A percentile compares a stretch with the other conserved stretches of the same genome.
phyloP scores from a whole-genome alignment of 1,140 invertebrate species.

The Aporrectodea caliginosa region DNA sequence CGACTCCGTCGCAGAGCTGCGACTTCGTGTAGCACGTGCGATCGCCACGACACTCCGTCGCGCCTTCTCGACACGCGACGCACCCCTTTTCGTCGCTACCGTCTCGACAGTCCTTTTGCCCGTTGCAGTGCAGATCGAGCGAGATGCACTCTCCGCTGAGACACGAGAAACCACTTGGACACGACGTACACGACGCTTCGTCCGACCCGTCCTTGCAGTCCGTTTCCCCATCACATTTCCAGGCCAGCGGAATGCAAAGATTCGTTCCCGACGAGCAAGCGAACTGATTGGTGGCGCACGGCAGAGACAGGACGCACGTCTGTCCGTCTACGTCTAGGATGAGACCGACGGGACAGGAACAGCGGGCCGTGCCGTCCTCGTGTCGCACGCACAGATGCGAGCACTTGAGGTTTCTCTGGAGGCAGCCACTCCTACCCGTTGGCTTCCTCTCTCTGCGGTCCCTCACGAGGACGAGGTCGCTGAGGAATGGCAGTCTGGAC shows the following conservation, averaged over 20 bases:
- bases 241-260: conserved; percentile 3
- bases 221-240: background rate
- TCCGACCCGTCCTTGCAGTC: conserved; percentile 5
- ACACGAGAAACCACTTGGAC: background rate
- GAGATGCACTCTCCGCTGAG: conserved; percentile 43
- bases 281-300: conserved; percentile 52
- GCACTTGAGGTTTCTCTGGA: conserved; percentile 82
- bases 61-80: conserved; percentile 56
- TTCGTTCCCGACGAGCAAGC: conserved; percentile 33
- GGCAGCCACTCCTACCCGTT: conserved; percentile 65
- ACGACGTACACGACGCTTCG: background rate
- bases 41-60: conserved; percentile 11
- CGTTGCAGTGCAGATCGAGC: conserved; percentile 58
- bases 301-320: conserved; percentile 47
- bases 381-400: conserved; percentile 91
- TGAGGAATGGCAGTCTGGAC: conserved; percentile 60
- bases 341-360: conserved; percentile 50
- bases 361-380: conserved; percentile 58
- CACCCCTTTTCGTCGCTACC: conserved; percentile 75
- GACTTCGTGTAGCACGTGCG: conserved; percentile 67
- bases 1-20: conserved; percentile 89
- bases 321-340: conserved; percentile 42
- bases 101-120: conserved; percentile 69
- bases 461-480: conserved; percentile 61
- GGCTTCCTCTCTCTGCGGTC: conserved; percentile 34